A percentile compares a stretch with the other conserved stretches of the same genome.
Evolutionary conservation across 2,888 invertebrate genomes (phyloP).

Genomic region (Luperina nickerlii): DNA sequence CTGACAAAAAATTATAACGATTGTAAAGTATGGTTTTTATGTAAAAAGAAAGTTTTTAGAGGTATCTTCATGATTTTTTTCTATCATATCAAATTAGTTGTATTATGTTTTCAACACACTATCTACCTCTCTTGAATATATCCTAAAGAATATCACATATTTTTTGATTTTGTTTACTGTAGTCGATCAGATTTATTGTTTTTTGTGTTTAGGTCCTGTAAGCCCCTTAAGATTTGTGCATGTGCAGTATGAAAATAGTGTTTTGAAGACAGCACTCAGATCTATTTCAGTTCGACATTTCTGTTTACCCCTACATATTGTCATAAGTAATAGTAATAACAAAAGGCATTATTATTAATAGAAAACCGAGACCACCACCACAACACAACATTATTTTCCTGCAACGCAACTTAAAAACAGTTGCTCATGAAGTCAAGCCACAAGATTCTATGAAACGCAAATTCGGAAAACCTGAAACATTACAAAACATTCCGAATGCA

Average conservation of each 20-base stretch:
- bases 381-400: conserved; percentile 35
- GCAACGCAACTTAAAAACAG: conserved; percentile 12
- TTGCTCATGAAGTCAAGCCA: conserved; percentile 19
- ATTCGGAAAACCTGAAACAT: conserved; percentile 49
- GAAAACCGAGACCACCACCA: background rate
- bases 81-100: no score
- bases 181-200: no score
- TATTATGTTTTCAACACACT: no score
- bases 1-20: no score
- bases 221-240: background rate
- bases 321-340: background rate
- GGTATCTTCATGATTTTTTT: no score
- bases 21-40: no score
- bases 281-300: background rate
- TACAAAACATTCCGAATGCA: conserved; percentile 57
- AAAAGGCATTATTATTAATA: background rate
- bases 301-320: background rate
- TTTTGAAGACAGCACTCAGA: no score
- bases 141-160: no score
- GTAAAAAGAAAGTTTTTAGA: no score
- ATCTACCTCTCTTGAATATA: no score
- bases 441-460: conserved; percentile 60
- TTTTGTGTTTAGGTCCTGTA: no score
- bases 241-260: background rate
- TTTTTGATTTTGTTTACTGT: no score